Evolutionary conservation across 1,140 invertebrate genomes (phyloP), one percentile per base, ranked within the genome.

Genomic region (Xylocopa sonorina): DNA sequence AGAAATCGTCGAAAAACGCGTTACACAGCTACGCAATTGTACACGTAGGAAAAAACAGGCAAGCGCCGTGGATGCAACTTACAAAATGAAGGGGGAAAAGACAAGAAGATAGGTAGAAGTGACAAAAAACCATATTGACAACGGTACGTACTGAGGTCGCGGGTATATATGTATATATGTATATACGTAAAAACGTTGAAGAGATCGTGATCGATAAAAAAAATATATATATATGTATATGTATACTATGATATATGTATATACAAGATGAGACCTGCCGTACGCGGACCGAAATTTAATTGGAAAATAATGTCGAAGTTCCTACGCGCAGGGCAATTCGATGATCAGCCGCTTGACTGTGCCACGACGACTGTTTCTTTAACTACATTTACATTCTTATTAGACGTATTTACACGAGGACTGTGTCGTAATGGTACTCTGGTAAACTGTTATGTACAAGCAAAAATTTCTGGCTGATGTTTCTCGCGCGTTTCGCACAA

Each of bases 131-230:
- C 21, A 34, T 21, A 34, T 57, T 18, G 29, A 57, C 43, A 60
- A 51, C 32, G 43, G 32, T 69, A 41, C 57, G 27, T 73, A 21
- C 27, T 46, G 53, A 77, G 66, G 66, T 75, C 50, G 41, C 32
- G n/a, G 32, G 60, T 32, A 32, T n/a, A 14, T 38, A 68, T 71
- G n/a, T 71, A 62, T 71, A 29, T 78, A 63, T 55, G 12, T 72
- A 34, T 74, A 51, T 55, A 77, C 53, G 68, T 77, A 79, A 80
- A 78, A 60, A 74, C 43, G 53, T 72, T 71, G 68, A 85, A 88
- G 82, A 84, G 82, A 84, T 81, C 86, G 74, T 84, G 69, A 76
- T 85, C 18, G 64, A 78, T 86, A 87, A 82, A 85, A 87, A 85
- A 83, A 63, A 86, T 77, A 80, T 85, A 60, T 55, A 85, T 87